Base-by-base conservation (phyloP, 1,140 invertebrate genomes). In the Glossosoma conforme region DNA sequence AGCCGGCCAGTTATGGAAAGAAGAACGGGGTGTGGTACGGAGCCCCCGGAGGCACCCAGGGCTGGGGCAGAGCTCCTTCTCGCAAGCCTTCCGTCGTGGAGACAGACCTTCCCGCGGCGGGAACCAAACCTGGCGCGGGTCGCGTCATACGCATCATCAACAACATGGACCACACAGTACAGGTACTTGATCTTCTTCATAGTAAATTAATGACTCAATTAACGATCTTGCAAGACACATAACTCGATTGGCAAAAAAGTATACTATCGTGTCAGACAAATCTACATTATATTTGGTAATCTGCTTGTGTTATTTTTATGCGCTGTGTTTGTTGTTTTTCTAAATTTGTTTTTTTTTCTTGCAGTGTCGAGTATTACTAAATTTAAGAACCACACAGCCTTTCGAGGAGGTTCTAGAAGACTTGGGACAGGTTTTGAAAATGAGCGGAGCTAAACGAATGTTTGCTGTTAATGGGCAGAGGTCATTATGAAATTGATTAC, bases 401-500 rank as follows among this genome's bases (percentile, higher is more conserved):
- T 97, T 94, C 65, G 93, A 97, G 72, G 91, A 95, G 64, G 88
- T 97, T n/a, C 72, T 97, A 44, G 85, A 89, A 65, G 93, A 96
- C 74, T 77, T 95, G 60, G 91, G 91, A 52, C 88, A 93, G 76
- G 90, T 93, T 33, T 76, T 95, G 30, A 93, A 91, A 75, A 89
- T 93, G 84, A 89, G 83, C 61, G 86, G 88, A 51, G 88, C 89
- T 46, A 89, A 88, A 67, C 80, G 85, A 70, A 91, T 95, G 85
- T 91, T 89, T 69, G 93, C 90, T 37, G 85, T 90, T 19, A 86
- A 84, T 6, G 91, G 91, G 45, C 87, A 92, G 89, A 93, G 81
- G 91, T 91, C 76, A 69, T 65, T 19, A 15, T 35, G 13, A 22
- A n/a, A 19, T 42, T 14, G 19, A 42, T 13, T 42, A 4, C 18